Conservation (phyloP, 1,140 invertebrate species). For the Maconellicoccus hirsutus region DNA sequence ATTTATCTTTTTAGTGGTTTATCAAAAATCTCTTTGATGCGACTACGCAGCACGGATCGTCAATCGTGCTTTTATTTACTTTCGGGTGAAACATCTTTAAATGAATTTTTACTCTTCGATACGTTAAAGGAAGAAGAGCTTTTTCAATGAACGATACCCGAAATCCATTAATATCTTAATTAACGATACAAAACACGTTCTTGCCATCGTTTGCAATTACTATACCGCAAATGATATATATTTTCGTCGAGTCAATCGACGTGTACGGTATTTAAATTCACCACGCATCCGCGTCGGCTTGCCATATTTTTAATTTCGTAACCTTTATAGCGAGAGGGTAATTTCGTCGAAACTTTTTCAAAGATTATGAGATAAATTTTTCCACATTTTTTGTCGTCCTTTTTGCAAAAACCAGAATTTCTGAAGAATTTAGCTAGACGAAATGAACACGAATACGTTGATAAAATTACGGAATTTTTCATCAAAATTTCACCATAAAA, state of each 20-base stretch:
- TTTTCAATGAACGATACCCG: not conserved
- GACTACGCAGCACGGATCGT: not conserved
- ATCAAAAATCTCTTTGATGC: not conserved
- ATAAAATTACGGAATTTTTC: too few species aligned
- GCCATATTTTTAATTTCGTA: not conserved
- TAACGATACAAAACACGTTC: constrained; percentile 8
- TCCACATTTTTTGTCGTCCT: too few species aligned
- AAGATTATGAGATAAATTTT: too few species aligned
- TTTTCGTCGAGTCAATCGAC: not conserved
- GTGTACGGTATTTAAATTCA: not conserved
- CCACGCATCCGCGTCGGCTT: not conserved
- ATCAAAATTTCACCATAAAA: too few species aligned
- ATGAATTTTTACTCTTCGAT: not conserved
- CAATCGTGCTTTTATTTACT: not conserved
- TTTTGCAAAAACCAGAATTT: too few species aligned
- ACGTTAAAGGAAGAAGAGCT: not conserved
- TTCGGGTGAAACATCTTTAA: not conserved
- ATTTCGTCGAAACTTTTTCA: too few species aligned
- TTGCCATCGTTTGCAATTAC: not conserved
- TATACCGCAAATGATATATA: not conserved
- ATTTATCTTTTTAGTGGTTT: not conserved
- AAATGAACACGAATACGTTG: too few species aligned
- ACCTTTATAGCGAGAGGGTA: not conserved
- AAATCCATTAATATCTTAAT: constrained; percentile 6
- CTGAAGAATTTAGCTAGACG: too few species aligned